Conservation (phyloP, 2,113 vertebrate genomes). For the Hemiprocne comata region DNA sequence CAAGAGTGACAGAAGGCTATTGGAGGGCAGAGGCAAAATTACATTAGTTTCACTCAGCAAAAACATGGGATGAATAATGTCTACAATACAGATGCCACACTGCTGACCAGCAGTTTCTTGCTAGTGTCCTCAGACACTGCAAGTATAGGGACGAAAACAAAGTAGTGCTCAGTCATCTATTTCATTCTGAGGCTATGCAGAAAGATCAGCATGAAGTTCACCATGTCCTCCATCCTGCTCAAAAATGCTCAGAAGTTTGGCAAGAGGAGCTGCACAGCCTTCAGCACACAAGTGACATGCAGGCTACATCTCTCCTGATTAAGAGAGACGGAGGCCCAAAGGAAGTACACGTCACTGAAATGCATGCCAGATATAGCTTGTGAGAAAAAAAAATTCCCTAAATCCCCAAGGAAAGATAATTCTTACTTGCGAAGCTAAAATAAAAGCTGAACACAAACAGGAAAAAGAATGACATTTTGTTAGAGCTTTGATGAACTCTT, state of each 20-base stretch:
- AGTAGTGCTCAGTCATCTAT: not conserved
- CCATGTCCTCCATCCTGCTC: not conserved
- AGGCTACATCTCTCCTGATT: not conserved
- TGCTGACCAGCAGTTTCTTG: not conserved
- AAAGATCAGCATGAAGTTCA: not conserved
- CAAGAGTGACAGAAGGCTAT: not conserved
- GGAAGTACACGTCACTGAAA: not conserved
- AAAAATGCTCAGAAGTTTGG: not conserved
- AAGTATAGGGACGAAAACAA: not conserved
- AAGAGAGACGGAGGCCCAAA: not conserved
- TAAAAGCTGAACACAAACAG: not conserved
- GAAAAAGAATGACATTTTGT: not conserved
- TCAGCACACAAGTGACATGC: not conserved
- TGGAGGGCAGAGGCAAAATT: not conserved
- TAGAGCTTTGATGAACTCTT: not conserved
- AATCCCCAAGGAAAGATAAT: conserved; percentile 1
- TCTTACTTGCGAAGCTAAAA: not conserved
- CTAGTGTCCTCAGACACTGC: not conserved
- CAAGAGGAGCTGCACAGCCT: not conserved
- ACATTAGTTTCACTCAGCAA: not conserved
- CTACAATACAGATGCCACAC: not conserved
- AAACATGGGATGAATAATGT: fast-evolving
- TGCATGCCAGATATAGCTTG: not conserved
- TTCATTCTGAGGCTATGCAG: not conserved
- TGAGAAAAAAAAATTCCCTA: conserved; percentile 1